Evolutionary conservation across 2,113 vertebrate genomes (phyloP), one percentile per base, ranked within the genome.

Genomic region (Prunella fulvescens): DNA sequence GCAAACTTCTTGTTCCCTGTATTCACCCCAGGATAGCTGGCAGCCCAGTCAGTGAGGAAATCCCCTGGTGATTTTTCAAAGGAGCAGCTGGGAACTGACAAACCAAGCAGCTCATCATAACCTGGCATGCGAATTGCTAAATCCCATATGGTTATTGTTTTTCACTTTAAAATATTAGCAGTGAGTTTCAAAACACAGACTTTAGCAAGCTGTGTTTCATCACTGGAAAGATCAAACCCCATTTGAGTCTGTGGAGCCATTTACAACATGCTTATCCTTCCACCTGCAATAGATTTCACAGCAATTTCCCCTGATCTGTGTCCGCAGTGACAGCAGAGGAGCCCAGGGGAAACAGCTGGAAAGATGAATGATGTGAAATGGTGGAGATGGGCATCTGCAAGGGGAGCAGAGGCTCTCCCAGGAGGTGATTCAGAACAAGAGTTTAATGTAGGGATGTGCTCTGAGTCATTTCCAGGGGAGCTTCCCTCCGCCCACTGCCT

Each of bases 151-250:
- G 84, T 48, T 86, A 40, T 89, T 93, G 81, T 79, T 91, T 93
- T 93, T 85, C 42, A 50, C 29, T 97, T 88, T 65, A 94, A 95
- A 93, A 81, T 62, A 85, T 48, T 92, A 92, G 28, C 61, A 84
- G 28, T 3, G 12, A 58, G 24, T 95, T 95, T 95, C 87, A 90
- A 96, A 92, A 67, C 61, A 56, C 48, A 14, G 17, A 84, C 53
- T 93, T 84, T 91, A 90, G 81, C 66, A 87, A 92, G 70, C 37
- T 82, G 45, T 69, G 35, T 91, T 92, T 95, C 50, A 65, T 86
- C 84, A 77, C 19, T 83, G 35, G 33, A 65, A 88, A 83, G 65
- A 87, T 80, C 54, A 91, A 94, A 48, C 31, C 37, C 33, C 2
- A 0, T 58, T 42, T 76, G 45, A 61, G 45, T 69, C 81, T 92